phyloP scores from a whole-genome alignment of 2,888 invertebrate genomes.

The Parochlus steinenii region DNA sequence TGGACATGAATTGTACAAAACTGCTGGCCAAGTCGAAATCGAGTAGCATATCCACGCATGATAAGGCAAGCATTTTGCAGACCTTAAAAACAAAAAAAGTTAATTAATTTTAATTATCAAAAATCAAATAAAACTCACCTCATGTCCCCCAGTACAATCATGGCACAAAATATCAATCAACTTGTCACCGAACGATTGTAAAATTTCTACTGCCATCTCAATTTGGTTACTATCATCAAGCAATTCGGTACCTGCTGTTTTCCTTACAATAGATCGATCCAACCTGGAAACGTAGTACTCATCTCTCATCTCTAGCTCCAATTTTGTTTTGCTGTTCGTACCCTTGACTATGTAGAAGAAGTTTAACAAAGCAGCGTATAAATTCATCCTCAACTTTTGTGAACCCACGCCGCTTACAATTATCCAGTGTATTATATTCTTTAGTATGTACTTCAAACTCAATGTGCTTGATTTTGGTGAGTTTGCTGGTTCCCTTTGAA shows the following conservation, averaged over 20 bases:
- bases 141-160: constrained; percentile 76
- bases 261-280: constrained; percentile 47
- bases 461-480: constrained; percentile 43
- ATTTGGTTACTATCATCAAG: constrained; percentile 29
- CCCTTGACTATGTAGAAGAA: constrained; percentile 54
- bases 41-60: constrained; percentile 62
- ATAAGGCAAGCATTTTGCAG: constrained; percentile 73
- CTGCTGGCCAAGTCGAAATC: constrained; percentile 53
- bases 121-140: too few species aligned
- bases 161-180: constrained; percentile 66
- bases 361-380: constrained; percentile 71
- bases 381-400: constrained; percentile 68
- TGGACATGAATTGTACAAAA: constrained; percentile 43
- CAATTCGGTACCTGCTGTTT: constrained; percentile 56
- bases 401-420: constrained; percentile 61
- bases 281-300: constrained; percentile 42
- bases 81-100: too few species aligned
- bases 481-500: constrained; percentile 14
- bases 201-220: constrained; percentile 37
- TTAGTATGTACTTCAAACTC: constrained; percentile 51
- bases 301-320: constrained; percentile 19
- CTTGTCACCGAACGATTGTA: constrained; percentile 62
- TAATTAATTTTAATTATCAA: too few species aligned
- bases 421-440: constrained; percentile 69
- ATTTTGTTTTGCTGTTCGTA: constrained; percentile 17